Evolutionary conservation across 1,140 invertebrate genomes (phyloP).

Genomic region (Megalopta genalis): DNA sequence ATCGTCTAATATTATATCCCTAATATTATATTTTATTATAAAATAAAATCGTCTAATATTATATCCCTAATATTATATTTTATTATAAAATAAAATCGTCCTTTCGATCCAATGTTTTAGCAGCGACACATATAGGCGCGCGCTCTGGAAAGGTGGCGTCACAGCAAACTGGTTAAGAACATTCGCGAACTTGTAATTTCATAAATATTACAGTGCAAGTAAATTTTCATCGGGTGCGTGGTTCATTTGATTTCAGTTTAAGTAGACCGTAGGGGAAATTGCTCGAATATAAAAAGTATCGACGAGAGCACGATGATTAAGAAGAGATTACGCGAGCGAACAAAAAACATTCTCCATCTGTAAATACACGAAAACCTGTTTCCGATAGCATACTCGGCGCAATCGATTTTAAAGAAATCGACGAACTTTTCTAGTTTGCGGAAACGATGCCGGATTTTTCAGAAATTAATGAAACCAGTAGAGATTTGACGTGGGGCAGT

Average conservation of each 20-base stretch:
- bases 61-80: too few relatives aligned
- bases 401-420: not conserved
- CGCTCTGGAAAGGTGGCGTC: too few relatives aligned
- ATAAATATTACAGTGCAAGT: too few relatives aligned
- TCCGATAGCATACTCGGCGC: not conserved
- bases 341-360: not conserved
- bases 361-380: not conserved
- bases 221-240: too few relatives aligned
- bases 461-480: not conserved
- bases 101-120: too few relatives aligned
- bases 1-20: too few relatives aligned
- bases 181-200: too few relatives aligned
- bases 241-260: not conserved
- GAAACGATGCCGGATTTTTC: not conserved
- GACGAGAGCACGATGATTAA: not conserved
- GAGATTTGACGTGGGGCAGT: not conserved
- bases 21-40: too few relatives aligned
- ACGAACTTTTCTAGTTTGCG: not conserved
- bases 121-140: too few relatives aligned
- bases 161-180: too few relatives aligned
- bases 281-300: not conserved
- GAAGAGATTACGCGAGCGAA: not conserved
- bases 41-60: too few relatives aligned
- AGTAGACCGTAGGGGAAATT: not conserved
- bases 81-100: too few relatives aligned